phyloP scores from a whole-genome alignment of 92 coral and sea anemone species.

The Zoanthus solanderi region DNA sequence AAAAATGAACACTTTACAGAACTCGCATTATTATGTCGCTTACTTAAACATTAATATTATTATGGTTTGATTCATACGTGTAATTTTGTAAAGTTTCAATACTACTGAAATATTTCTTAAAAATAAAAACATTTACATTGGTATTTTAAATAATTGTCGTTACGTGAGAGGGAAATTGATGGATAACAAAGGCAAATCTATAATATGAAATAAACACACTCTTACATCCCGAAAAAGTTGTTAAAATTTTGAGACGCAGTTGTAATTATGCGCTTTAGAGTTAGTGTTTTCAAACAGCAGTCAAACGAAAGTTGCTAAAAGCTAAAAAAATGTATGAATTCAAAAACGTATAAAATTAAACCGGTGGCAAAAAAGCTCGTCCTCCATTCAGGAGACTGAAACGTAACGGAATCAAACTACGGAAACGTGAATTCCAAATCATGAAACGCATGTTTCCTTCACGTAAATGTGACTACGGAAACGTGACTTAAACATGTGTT shows the following conservation, averaged over 20 bases:
- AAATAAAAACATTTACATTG: neutral
- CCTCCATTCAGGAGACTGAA: too few species aligned
- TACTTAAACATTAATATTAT: too few species aligned
- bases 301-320: constrained; percentile 4
- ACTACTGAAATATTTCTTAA: too few species aligned
- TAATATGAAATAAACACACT: neutral
- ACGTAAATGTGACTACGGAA: too few species aligned
- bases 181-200: constrained; percentile 1
- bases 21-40: neutral
- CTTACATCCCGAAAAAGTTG: neutral
- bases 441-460: too few species aligned
- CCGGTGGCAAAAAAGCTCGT: too few species aligned
- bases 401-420: too few species aligned
- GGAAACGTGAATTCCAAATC: too few species aligned
- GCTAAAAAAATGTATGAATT: neutral
- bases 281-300: neutral
- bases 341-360: too few species aligned
- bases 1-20: constrained; percentile 14
- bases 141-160: neutral
- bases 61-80: too few species aligned
- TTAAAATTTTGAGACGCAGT: neutral
- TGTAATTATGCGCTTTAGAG: neutral
- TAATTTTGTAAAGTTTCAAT: too few species aligned
- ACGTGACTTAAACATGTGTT: too few species aligned
- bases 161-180: neutral